Percentiles rank a stretch among this genome's conserved stretches.
Conservation (phyloP, 2,888 invertebrate genomes). For the Drosophila rubida region DNA sequence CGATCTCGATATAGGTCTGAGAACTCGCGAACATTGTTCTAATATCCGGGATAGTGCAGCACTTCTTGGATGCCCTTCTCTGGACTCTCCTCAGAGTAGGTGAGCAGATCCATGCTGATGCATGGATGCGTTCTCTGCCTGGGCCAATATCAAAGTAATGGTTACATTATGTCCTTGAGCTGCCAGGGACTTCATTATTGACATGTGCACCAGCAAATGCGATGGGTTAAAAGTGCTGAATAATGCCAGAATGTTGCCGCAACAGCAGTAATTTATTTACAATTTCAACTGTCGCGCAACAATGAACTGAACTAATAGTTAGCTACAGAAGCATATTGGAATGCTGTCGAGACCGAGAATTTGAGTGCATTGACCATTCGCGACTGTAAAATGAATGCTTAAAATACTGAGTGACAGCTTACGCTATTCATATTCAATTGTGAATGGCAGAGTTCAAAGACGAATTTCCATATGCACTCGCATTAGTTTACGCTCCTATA, state of each 20-base stretch:
- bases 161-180: constrained; percentile 81
- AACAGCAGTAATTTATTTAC: neutral
- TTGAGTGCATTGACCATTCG: neutral
- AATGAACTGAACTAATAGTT: constrained; percentile 20
- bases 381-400: neutral
- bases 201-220: constrained; percentile 78
- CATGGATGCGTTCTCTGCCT: constrained; percentile 37
- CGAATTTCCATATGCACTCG: neutral
- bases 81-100: constrained; percentile 48
- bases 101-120: constrained; percentile 36
- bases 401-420: neutral
- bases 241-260: constrained; percentile 73
- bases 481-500: neutral
- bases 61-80: constrained; percentile 60
- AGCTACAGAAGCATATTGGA: neutral
- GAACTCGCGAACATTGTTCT: constrained; percentile 81
- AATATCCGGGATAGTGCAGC: constrained; percentile 60
- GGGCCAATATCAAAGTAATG: constrained; percentile 65
- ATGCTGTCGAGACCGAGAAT: neutral
- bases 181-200: constrained; percentile 74
- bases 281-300: constrained; percentile 27
- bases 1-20: constrained; percentile 86
- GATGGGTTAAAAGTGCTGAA: constrained; percentile 78
- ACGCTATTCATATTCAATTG: neutral
- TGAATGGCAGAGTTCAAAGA: neutral